Evolutionary conservation across 2,113 vertebrate species (phyloP).

Genomic region (Leucopsar rothschildi): DNA sequence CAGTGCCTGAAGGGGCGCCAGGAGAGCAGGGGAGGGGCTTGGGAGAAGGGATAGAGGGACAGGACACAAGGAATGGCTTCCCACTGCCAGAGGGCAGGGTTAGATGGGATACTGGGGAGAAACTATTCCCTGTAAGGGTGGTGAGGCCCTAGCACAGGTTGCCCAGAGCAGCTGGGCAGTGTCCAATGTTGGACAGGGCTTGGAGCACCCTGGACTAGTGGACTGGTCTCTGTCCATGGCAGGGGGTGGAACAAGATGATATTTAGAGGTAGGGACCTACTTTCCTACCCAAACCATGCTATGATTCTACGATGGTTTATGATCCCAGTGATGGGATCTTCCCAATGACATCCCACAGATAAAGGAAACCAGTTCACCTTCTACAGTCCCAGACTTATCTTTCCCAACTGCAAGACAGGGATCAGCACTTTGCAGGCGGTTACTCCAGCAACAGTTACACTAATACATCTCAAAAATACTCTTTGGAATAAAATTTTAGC

Average conservation of each 20-base stretch:
- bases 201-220: rapidly evolving
- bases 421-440: not conserved
- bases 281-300: not conserved
- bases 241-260: not conserved
- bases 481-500: not conserved
- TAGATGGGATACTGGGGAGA: not conserved
- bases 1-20: not conserved
- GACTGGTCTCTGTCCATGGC: not conserved
- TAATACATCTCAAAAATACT: not conserved
- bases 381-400: not conserved
- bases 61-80: not conserved
- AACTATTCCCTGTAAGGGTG: not conserved
- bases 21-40: not conserved
- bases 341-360: not conserved
- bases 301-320: not conserved
- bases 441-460: not conserved
- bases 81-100: not conserved
- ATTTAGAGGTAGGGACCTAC: not conserved
- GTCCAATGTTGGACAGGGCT: rapidly evolving
- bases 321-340: not conserved
- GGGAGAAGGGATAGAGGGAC: not conserved
- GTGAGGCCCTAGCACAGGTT: rapidly evolving
- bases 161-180: not conserved
- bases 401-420: not conserved
- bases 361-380: not conserved